These are phyloP conservation scores for Andricus grossulariae DNA, from an alignment of 1,140 invertebrate species.

Conservation along the genomic window DNA sequence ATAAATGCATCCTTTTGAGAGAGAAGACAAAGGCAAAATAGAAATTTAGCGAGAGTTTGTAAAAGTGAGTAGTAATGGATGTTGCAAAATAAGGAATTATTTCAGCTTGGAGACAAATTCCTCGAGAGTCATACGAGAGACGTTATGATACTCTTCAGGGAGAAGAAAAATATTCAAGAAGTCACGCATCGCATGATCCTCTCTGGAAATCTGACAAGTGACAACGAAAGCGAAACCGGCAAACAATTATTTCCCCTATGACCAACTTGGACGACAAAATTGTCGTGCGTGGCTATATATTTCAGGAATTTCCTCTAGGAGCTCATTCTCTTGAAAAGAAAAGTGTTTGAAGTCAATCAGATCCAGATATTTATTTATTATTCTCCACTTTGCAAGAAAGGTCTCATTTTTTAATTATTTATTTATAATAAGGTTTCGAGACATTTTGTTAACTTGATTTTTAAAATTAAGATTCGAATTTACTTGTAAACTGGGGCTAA, in stretches of 20 bases:
- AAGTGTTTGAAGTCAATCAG: constrained; percentile 12
- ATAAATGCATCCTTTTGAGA: constrained; percentile 13
- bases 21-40: constrained; percentile 14
- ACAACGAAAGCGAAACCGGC: constrained; percentile 72
- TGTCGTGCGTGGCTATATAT: constrained; percentile 66
- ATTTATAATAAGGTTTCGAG: constrained; percentile 39
- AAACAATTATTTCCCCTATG: constrained; percentile 66
- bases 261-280: constrained; percentile 58
- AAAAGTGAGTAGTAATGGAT: constrained; percentile 37
- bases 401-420: constrained; percentile 26
- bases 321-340: constrained; percentile 45
- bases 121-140: constrained; percentile 32
- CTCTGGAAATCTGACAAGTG: constrained; percentile 60
- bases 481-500: no score
- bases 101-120: constrained; percentile 46
- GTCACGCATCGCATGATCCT: constrained; percentile 66
- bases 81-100: constrained; percentile 57
- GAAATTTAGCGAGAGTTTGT: constrained; percentile 29
- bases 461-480: no score
- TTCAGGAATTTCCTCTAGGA: constrained; percentile 41
- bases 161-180: constrained; percentile 54
- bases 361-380: constrained; percentile 44
- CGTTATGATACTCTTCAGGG: constrained; percentile 46
- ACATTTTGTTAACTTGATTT: not conserved
- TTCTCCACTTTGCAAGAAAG: constrained; percentile 17